phyloP scores from a whole-genome alignment of 1,140 invertebrate genomes.

The Bilobella aurantiaca region DNA sequence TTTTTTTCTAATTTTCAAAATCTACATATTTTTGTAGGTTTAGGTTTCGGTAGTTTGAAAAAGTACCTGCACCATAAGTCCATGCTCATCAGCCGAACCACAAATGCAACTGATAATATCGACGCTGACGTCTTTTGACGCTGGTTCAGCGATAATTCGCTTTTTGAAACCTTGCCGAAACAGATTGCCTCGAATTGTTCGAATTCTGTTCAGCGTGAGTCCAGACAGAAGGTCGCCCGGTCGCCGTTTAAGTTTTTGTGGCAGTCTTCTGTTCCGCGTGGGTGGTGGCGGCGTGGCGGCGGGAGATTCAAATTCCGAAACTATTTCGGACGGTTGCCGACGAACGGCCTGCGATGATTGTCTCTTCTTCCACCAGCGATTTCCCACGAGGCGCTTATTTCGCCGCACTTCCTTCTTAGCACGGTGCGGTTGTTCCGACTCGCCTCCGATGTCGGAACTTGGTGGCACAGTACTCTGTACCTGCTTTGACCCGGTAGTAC shows the following conservation, averaged over 20 bases:
- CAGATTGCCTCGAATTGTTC: neutral
- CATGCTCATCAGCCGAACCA: conserved; percentile 73
- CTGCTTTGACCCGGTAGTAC: no score
- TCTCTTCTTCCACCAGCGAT: conserved; percentile 6
- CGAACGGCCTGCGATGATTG: no score
- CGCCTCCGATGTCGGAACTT: neutral
- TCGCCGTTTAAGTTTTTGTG: neutral
- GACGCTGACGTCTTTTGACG: conserved; percentile 41
- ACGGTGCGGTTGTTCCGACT: neutral
- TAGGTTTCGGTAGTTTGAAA: neutral
- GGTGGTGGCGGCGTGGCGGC: no score
- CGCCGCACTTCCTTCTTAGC: neutral
- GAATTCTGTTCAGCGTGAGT: neutral
- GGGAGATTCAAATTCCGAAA: neutral
- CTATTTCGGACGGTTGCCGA: neutral
- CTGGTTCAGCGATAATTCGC: conserved; percentile 20
- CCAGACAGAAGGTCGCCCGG: conserved; percentile 4
- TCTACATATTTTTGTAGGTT: neutral
- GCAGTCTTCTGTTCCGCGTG: no score
- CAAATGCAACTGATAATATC: conserved; percentile 84
- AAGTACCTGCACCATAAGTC: conserved; percentile 67
- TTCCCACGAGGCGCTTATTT: neutral
- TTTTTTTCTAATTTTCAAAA: neutral
- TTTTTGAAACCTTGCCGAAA: neutral
- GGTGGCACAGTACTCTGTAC: no score